Evolutionary conservation across 2,888 invertebrate genomes (phyloP).

Genomic region (Netelia inedita): DNA sequence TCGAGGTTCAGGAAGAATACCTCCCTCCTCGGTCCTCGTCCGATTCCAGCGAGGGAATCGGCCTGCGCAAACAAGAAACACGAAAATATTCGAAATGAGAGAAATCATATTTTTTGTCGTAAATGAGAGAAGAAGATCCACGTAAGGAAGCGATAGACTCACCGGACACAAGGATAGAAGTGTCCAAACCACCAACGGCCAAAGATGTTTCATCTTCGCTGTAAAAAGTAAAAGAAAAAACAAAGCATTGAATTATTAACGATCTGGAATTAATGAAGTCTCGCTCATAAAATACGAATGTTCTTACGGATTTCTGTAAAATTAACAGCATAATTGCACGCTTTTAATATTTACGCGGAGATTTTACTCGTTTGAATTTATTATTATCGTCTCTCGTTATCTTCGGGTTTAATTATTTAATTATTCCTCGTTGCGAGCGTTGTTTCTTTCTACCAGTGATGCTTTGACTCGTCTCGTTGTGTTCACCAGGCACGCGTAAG

Average conservation of each 20-base stretch:
- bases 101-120: neutral
- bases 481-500: constrained; percentile 23
- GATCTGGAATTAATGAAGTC: neutral
- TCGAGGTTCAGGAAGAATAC: constrained; percentile 98
- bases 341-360: neutral
- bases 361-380: neutral
- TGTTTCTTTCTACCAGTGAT: constrained; percentile 36
- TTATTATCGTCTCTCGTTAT: constrained; percentile 12
- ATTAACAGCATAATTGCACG: neutral
- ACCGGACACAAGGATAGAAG: constrained; percentile 92
- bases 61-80: constrained; percentile 85
- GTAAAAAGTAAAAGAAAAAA: constrained; percentile 86
- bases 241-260: constrained; percentile 24
- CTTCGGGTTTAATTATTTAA: constrained; percentile 37
- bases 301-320: neutral
- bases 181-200: constrained; percentile 97
- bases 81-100: neutral
- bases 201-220: constrained; percentile 97
- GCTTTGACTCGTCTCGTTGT: constrained; percentile 21
- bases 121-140: constrained; percentile 26
- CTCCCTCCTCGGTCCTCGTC: constrained; percentile 94
- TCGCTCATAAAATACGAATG: neutral
- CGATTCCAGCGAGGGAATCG: constrained; percentile 93
- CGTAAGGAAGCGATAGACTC: constrained; percentile 86
- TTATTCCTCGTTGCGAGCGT: constrained; percentile 41